These are phyloP conservation scores for Macrostomum lignano DNA, from an alignment of 1,140 invertebrate genomes.

Conservation along the genomic window DNA sequence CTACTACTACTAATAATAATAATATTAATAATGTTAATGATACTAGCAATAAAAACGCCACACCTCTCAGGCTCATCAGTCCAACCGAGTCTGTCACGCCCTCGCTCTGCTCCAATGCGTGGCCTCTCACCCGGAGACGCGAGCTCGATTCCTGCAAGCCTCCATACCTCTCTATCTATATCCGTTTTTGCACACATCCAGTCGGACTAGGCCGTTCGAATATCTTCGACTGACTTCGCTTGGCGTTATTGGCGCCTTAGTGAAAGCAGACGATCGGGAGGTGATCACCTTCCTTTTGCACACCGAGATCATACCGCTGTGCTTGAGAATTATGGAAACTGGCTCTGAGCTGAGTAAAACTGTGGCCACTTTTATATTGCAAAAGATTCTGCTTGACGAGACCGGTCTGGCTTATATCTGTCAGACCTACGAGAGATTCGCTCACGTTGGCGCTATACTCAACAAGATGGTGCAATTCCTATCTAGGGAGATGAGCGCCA, in stretches of 20 bases:
- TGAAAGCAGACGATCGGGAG: conserved; percentile 95
- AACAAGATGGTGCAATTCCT: conserved; percentile 93
- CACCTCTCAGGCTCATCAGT: conserved; percentile 34
- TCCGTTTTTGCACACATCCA: conserved; percentile 71
- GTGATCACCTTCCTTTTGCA: conserved; percentile 92
- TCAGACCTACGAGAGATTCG: conserved; percentile 65
- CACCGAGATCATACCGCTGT: conserved; percentile 88
- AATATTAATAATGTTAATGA: too few species aligned
- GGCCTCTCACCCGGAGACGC: conserved; percentile 88
- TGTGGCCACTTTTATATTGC: conserved; percentile 86
- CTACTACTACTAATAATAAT: too few species aligned
- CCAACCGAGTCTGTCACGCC: conserved; percentile 85
- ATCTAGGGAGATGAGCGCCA: conserved; percentile 74
- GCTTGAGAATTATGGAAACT: conserved; percentile 70
- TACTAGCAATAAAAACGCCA: too few species aligned
- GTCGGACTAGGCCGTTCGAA: conserved; percentile 87
- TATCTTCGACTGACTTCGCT: conserved; percentile 80
- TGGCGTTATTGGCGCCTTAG: conserved; percentile 89
- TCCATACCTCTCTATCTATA: conserved; percentile 91
- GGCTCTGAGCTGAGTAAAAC: conserved; percentile 37
- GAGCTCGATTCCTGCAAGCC: conserved; percentile 59
- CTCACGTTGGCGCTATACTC: conserved; percentile 77
- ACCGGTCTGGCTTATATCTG: conserved; percentile 89
- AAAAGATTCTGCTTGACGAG: conserved; percentile 89
- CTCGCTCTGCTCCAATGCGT: conserved; percentile 85